Conservation (phyloP, 2,113 vertebrate species). For the Dasyornis broadbenti region DNA sequence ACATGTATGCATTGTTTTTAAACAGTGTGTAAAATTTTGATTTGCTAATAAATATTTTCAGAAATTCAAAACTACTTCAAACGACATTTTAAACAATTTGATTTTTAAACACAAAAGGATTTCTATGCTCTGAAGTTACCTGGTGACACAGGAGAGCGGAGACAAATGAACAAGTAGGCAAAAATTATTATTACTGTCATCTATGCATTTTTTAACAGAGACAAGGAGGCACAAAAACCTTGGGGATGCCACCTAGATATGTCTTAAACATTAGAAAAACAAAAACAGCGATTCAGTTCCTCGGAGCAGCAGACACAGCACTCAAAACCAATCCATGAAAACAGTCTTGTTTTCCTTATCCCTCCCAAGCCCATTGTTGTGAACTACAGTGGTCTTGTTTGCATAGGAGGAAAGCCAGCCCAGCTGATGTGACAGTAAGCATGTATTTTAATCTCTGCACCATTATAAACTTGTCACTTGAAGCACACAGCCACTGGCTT, state of each 20-base stretch:
- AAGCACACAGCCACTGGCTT: not conserved
- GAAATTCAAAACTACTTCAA: not conserved
- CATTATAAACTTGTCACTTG: not conserved
- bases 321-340: not conserved
- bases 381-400: not conserved
- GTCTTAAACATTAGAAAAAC: constrained; percentile 12
- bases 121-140: not conserved
- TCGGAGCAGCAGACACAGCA: not conserved
- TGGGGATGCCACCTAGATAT: constrained; percentile 24
- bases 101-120: not conserved
- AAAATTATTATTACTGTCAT: constrained; percentile 18
- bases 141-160: not conserved
- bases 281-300: not conserved
- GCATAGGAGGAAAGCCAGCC: not conserved
- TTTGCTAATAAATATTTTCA: not conserved
- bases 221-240: not conserved
- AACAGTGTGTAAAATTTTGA: not conserved
- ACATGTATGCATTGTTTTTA: not conserved
- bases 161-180: not conserved
- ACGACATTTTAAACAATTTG: not conserved
- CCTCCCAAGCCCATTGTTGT: not conserved
- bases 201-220: not conserved
- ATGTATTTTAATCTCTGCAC: not conserved
- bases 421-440: not conserved
- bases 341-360: not conserved